These are phyloP conservation scores for Thelaira solivaga DNA, from an alignment of 2,888 invertebrate genomes.

Conservation along the genomic window DNA sequence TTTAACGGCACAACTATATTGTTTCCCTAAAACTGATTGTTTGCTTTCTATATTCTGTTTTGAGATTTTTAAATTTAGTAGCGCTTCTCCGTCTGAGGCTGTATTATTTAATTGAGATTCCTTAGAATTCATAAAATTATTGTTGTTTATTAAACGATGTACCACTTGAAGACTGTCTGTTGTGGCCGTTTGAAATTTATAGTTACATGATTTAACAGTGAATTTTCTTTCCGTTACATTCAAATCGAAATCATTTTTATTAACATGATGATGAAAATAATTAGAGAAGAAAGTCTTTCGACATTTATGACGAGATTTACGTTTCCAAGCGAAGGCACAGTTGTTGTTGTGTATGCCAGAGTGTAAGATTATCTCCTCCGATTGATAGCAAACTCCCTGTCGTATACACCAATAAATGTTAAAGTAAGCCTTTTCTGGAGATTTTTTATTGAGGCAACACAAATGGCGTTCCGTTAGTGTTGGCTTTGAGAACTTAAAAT, in stretches of 20 bases:
- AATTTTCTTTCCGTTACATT: conserved; percentile 56
- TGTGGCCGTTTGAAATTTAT: neutral
- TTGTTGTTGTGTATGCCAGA: conserved; percentile 51
- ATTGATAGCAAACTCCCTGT: conserved; percentile 64
- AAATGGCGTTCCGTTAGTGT: conserved; percentile 4
- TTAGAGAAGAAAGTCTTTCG: neutral
- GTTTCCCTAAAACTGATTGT: conserved; percentile 10
- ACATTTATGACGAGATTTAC: conserved; percentile 55
- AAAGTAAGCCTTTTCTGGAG: neutral
- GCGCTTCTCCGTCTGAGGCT: neutral
- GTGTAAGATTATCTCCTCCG: conserved; percentile 64
- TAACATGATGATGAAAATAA: conserved; percentile 6
- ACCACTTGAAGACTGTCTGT: neutral
- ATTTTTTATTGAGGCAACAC: neutral
- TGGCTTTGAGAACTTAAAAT: neutral
- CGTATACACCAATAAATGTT: conserved; percentile 57
- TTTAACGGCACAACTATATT: neutral
- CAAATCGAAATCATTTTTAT: conserved; percentile 4
- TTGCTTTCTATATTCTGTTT: conserved; percentile 12
- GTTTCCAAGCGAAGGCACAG: conserved; percentile 66
- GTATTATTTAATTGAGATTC: neutral
- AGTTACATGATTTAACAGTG: conserved; percentile 30
- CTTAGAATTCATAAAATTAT: conserved; percentile 32
- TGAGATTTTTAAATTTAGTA: conserved; percentile 6
- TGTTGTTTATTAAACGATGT: conserved; percentile 23